Evolutionary conservation across 2,113 vertebrate genomes (phyloP).

Genomic region (Oxyruncus cristatus): DNA sequence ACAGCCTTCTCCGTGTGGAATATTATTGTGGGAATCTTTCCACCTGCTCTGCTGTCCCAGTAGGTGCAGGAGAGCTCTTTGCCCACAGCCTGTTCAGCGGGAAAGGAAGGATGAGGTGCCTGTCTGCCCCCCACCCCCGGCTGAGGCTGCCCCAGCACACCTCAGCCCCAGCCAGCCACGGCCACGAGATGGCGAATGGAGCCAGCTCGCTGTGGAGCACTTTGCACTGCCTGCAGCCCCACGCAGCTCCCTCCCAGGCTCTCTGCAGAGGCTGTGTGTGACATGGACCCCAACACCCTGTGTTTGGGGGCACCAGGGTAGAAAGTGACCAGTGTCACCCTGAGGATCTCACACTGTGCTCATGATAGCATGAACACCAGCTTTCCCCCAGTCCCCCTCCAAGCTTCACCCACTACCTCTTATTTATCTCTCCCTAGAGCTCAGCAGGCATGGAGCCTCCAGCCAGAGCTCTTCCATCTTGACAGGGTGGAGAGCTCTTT

Average conservation of each 20-base stretch:
- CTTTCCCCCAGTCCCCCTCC: too few species aligned
- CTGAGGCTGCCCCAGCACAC: too few species aligned
- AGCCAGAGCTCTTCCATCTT: background rate
- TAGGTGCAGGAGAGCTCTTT: background rate
- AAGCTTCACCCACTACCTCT: background rate
- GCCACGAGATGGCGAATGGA: background rate
- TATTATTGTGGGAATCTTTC: background rate
- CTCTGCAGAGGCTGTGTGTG: background rate
- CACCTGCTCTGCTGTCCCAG: background rate
- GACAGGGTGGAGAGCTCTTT: background rate
- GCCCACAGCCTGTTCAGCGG: background rate
- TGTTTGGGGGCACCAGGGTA: accelerated
- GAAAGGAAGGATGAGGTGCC: accelerated
- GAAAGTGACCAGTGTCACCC: accelerated
- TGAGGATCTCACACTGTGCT: background rate
- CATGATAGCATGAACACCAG: accelerated
- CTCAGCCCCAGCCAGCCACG: background rate
- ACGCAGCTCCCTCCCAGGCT: background rate
- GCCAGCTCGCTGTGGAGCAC: background rate
- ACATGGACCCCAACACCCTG: accelerated
- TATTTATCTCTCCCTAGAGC: background rate
- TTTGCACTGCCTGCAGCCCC: background rate
- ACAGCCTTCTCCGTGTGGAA: background rate
- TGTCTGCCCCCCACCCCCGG: accelerated
- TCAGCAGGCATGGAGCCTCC: background rate